phyloP scores from a whole-genome alignment of 2,797 vertebrate genomes.

The Odontamblyopus lacepedii region DNA sequence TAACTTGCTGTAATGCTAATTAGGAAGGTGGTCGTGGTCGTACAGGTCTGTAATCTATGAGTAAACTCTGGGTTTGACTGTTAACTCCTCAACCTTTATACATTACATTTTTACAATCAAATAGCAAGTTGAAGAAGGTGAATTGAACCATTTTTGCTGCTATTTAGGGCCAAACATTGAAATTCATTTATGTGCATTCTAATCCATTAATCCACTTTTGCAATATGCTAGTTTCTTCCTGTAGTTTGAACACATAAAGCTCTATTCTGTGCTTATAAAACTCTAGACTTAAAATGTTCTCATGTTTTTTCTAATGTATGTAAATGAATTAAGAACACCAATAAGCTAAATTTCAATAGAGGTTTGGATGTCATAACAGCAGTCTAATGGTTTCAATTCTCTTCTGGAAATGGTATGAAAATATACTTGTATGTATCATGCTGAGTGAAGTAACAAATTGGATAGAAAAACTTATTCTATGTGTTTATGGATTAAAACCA shows the following conservation, averaged over 20 bases:
- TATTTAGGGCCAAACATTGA: constrained; percentile 76
- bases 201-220: constrained; percentile 19
- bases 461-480: constrained; percentile 38
- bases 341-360: constrained; percentile 73
- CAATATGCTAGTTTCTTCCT: background rate
- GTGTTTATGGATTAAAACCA: constrained; percentile 42
- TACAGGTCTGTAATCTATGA: constrained; percentile 75
- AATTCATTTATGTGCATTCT: constrained; percentile 69
- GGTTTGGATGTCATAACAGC: constrained; percentile 68
- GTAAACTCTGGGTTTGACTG: constrained; percentile 50
- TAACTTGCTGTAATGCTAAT: constrained; percentile 5
- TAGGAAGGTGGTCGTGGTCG: constrained; percentile 84
- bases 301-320: constrained; percentile 51
- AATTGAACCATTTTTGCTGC: constrained; percentile 77
- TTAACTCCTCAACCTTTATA: constrained; percentile 56
- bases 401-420: constrained; percentile 58
- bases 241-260: background rate
- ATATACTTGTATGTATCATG: constrained; percentile 63
- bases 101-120: constrained; percentile 63
- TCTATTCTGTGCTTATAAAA: background rate
- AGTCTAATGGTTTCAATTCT: constrained; percentile 77
- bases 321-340: constrained; percentile 67
- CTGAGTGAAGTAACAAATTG: constrained; percentile 55
- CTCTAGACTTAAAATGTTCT: constrained; percentile 29
- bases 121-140: constrained; percentile 61